Base-by-base conservation (phyloP, 2,888 invertebrate species). In the Drosophila lutescens region DNA sequence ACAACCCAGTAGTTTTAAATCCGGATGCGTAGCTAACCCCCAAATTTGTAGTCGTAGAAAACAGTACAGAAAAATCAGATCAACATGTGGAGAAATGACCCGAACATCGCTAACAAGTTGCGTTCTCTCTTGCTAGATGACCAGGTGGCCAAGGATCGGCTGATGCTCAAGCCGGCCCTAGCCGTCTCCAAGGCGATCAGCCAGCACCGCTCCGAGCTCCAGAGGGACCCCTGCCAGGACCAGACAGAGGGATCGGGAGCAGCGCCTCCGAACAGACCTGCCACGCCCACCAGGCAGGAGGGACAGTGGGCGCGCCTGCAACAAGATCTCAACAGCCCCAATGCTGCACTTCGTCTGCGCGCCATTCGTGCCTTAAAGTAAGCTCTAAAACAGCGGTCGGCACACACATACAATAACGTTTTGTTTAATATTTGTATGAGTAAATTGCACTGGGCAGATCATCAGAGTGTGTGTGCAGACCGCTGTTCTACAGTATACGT, bases 281-380 rank as follows among this genome's bases (percentile, higher is more conserved):
- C 40, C 17, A 50, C 55, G n/a, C 50, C 67, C 15, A 55, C 54
- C 12, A 49, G 51, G 6, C 63, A 74, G 7, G 69, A 69, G 46
- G 53, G 63, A 0, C 46, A 49, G 49, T 69, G 89, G 38, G 62
- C 74, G 20, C 89, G 90, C n/a, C 77, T 92, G 13, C 90, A 91
- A 54, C 79, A 80, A 50, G 92, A 92, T 85, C 65, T 91, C n/a
- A 90, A 91, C 58, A 91, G 91, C 68, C 91, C 91, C 13, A 91
- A 91, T 9, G 92, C 92, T 13, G 72, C 87, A 2, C 61, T 85
- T 2, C 86, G 91, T 40, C 20, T 89, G 34, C 90, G 91, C 5
- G 92, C 92, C 0, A 54, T 91, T 1, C 89, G 83, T 47, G 92
- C 91, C 3, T 55, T 92, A 6, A 90, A 80, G 92, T 92, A 85